phyloP scores from a whole-genome alignment of 2,797 vertebrate species.

The Takifugu ocellatus region DNA sequence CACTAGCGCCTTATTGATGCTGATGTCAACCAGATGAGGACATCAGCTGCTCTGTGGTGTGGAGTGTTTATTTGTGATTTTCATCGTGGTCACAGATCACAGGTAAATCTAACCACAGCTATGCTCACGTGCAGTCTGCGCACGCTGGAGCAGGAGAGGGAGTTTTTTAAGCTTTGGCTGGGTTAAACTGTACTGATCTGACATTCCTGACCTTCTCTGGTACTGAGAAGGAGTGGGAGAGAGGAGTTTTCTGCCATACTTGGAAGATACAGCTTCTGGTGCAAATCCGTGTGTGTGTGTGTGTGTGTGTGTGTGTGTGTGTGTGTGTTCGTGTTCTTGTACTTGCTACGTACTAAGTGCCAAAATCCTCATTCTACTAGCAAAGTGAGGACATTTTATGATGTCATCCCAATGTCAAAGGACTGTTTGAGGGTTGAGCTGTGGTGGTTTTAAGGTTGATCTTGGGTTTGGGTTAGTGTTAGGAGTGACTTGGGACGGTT shows the following conservation, averaged over 20 bases:
- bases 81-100: constrained; percentile 9
- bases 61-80: constrained; percentile 1
- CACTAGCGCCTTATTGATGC: constrained; percentile 12
- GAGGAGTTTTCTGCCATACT: constrained; percentile 67
- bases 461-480: no score
- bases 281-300: constrained; percentile 23
- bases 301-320: no score
- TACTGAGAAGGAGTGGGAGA: constrained; percentile 53
- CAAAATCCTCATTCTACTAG: no score
- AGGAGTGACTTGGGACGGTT: no score
- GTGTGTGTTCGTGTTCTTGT: no score
- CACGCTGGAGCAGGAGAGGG: neutral
- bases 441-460: no score
- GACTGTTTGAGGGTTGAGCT: no score
- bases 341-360: no score
- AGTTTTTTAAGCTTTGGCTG: constrained; percentile 24
- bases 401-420: no score
- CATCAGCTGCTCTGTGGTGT: constrained; percentile 13
- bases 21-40: constrained; percentile 12
- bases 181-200: constrained; percentile 38
- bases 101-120: constrained; percentile 21
- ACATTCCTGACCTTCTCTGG: constrained; percentile 71
- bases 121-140: neutral
- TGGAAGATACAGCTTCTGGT: constrained; percentile 60
- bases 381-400: no score